Evolutionary conservation across 1,140 invertebrate species (phyloP), one percentile per base, ranked within the genome.

Genomic region (Hyles vespertilio): DNA sequence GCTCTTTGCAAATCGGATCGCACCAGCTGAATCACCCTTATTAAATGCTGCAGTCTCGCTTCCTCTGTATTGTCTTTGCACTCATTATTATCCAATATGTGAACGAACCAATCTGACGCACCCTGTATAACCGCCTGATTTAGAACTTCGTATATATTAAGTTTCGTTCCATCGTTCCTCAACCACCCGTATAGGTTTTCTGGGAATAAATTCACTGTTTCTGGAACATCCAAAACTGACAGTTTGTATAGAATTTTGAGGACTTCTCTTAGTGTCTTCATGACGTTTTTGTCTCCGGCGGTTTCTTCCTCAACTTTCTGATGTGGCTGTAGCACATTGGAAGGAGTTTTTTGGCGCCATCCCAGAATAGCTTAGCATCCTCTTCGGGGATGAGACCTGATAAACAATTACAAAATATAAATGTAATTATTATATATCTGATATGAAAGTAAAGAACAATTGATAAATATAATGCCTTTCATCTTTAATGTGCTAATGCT

Each of bases 1-100:
- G 94, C 94, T 69, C 93, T 92, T 76, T 96, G 94, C 12, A 98
- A 82, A 89, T 98, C 96, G 3, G 92, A 92, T 64, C 95, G 92
- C 7, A 98, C 89, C 32, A 95, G 84, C 78, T 97, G 96, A 61
- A 95, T 94, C 32, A 97, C 91, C 88, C 96, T 94, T 32, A 96
- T 96, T 40, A 97, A 87, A 80, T 94, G 93, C 63, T 94, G 93
- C 12, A 96, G 64, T 34, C 90, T 89, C 5, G 92, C 91, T 56
- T 95, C 93, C 52, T 92, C 91, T 3, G 90, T 90, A 53, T 91
- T 91, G 10, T 91, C 89, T 49, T 90, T 90, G 46, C 87, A 84
- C 32, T 89, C 89, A 77, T 94, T 94, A 68, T 93, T 93, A 59
- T 93, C 93, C 11, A 93, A 59, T 51, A 96, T 92, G 56, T 95